Evolutionary conservation across 2,797 vertebrate genomes (phyloP).

Genomic region (Fundulus diaphanus): DNA sequence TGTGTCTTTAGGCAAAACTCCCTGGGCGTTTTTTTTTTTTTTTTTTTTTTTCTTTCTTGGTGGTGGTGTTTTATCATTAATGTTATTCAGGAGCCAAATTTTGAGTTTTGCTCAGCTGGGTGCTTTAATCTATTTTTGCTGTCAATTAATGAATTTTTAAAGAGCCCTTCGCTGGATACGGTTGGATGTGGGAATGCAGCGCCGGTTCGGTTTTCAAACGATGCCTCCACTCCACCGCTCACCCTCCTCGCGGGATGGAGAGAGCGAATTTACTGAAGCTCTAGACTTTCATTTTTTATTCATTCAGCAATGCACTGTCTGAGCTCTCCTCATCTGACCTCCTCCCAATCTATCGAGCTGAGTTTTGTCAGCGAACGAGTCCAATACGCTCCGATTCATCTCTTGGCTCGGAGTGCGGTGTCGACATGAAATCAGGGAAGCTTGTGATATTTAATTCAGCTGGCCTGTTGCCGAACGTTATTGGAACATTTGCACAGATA

Average conservation of each 20-base stretch:
- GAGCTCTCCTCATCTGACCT: constrained; percentile 54
- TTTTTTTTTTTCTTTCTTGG: constrained; percentile 16
- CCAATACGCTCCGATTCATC: constrained; percentile 38
- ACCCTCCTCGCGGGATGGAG: constrained; percentile 72
- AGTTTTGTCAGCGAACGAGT: constrained; percentile 58
- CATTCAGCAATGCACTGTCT: constrained; percentile 76
- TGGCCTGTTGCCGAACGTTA: constrained; percentile 43
- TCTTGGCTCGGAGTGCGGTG: constrained; percentile 35
- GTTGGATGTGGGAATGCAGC: constrained; percentile 80
- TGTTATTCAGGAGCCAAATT: constrained; percentile 86
- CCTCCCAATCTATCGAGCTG: constrained; percentile 59
- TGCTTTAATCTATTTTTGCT: constrained; percentile 87
- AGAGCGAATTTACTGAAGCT: constrained; percentile 76
- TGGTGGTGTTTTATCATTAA: constrained; percentile 81
- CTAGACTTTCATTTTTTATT: constrained; percentile 83
- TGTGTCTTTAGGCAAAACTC: constrained; percentile 72
- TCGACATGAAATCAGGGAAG: constrained; percentile 52
- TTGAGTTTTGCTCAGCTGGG: constrained; percentile 85
- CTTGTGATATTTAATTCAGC: constrained; percentile 63
- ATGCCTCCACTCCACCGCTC: constrained; percentile 55
- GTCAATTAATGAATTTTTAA: constrained; percentile 91
- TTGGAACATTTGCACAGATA: constrained; percentile 47
- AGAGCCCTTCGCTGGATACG: constrained; percentile 79
- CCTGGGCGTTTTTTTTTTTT: constrained; percentile 44
- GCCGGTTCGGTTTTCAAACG: constrained; percentile 75